Conservation (phyloP, 2,113 vertebrate species). For the Pseudorhombus dupliciocellatus region DNA sequence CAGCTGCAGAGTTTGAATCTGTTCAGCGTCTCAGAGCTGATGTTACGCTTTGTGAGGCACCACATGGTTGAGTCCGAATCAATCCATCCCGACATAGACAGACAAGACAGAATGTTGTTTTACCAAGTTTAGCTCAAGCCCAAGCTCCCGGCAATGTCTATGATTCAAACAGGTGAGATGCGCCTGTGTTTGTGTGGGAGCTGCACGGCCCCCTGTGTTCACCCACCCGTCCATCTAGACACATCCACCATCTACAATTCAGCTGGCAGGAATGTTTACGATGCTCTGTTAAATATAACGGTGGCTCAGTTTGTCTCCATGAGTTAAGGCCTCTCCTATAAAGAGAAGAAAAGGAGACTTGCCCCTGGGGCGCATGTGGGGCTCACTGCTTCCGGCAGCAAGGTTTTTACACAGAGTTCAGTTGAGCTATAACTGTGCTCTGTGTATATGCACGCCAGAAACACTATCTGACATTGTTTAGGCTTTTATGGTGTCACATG, state of each 20-base stretch:
- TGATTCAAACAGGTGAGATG: slow-evolving; percentile 45
- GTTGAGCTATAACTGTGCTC: slow-evolving; percentile 41
- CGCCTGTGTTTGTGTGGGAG: slow-evolving; percentile 25
- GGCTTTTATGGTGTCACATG: slow-evolving; percentile 29
- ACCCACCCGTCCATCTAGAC: slow-evolving; percentile 35
- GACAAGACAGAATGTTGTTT: slow-evolving; percentile 25
- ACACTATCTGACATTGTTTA: slow-evolving; percentile 35
- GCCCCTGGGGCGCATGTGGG: slow-evolving; percentile 47
- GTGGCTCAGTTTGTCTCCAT: slow-evolving; percentile 63
- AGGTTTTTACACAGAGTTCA: slow-evolving; percentile 52
- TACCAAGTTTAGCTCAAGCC: slow-evolving; percentile 21
- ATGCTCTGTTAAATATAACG: slow-evolving; percentile 70
- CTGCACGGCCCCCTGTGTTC: slow-evolving; percentile 47
- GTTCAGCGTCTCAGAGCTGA: too few species aligned
- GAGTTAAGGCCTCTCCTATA: slow-evolving; percentile 64
- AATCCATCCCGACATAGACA: not conserved
- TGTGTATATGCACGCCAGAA: slow-evolving; percentile 51
- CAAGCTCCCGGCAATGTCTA: slow-evolving; percentile 30
- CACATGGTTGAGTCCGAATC: too few species aligned
- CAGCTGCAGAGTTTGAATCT: too few species aligned
- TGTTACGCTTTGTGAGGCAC: not conserved
- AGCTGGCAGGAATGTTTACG: slow-evolving; percentile 70
- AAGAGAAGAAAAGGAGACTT: slow-evolving; percentile 62
- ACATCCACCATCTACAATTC: slow-evolving; percentile 46
- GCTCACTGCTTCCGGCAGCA: slow-evolving; percentile 49